phyloP scores from a whole-genome alignment of 2,888 invertebrate genomes.

The Melanargia galathea region DNA sequence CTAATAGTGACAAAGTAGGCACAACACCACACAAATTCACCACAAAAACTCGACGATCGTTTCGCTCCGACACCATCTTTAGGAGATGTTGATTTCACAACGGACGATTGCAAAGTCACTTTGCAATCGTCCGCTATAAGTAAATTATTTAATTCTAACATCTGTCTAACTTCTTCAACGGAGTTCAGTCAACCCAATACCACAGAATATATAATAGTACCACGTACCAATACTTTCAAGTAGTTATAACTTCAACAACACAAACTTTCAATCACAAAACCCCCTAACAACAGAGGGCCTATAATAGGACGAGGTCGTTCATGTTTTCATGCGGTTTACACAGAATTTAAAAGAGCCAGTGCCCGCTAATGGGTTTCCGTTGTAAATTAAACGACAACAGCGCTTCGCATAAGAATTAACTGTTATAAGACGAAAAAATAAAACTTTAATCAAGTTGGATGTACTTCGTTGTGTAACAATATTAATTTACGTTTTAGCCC shows the following conservation, averaged over 20 bases:
- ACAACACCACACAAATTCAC: no score
- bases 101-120: no score
- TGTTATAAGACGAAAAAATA: slow-evolving; percentile 18
- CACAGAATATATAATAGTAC: no score
- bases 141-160: no score
- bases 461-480: neutral
- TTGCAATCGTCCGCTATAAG: no score
- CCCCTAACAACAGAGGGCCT: neutral
- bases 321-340: slow-evolving; percentile 36
- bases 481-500: no score
- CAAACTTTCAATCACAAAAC: neutral
- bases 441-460: neutral
- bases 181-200: neutral
- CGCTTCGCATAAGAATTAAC: slow-evolving; percentile 37
- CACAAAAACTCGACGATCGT: no score
- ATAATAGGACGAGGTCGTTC: slow-evolving; percentile 7
- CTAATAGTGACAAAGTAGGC: no score
- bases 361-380: slow-evolving; percentile 42
- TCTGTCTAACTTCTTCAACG: no score
- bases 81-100: no score
- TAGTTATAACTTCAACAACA: neutral
- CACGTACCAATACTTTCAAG: no score
- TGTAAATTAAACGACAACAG: slow-evolving; percentile 38
- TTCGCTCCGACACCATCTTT: no score
- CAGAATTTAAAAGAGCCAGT: slow-evolving; percentile 51